Evolutionary conservation across 37 sponge, comb jelly and placozoan species (phyloP).

Genomic region (Beroe forskalii): DNA sequence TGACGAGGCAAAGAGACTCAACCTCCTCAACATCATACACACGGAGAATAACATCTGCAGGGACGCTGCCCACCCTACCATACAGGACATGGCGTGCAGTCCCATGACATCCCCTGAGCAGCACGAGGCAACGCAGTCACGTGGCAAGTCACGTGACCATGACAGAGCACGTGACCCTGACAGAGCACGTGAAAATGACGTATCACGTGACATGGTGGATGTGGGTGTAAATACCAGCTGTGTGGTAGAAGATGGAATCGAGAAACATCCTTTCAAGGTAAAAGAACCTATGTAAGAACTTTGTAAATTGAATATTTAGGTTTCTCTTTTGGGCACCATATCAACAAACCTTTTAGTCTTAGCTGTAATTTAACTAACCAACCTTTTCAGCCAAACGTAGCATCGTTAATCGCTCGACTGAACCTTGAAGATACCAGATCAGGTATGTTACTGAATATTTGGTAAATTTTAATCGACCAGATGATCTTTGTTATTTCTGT

Average conservation of each 20-base stretch:
- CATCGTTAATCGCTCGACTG: background rate
- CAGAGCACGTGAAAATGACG: background rate
- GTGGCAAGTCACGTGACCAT: too few species aligned
- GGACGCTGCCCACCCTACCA: background rate
- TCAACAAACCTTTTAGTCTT: too few species aligned
- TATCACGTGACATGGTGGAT: constrained; percentile 17
- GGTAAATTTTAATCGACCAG: too few species aligned
- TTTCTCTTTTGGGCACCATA: too few species aligned
- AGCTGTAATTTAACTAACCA: too few species aligned
- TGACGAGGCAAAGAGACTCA: background rate
- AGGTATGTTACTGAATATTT: too few species aligned
- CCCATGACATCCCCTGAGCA: background rate
- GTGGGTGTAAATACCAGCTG: constrained; percentile 9
- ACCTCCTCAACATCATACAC: constrained; percentile 19
- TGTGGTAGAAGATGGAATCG: background rate
- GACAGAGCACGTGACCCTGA: too few species aligned
- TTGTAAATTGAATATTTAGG: too few species aligned
- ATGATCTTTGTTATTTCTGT: too few species aligned
- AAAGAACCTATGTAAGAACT: background rate
- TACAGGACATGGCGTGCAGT: background rate
- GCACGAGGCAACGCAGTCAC: background rate
- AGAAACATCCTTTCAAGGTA: background rate
- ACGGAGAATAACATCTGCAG: background rate
- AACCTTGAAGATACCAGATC: constrained; percentile 14
- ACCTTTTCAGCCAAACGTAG: background rate